Evolutionary conservation across 2,113 vertebrate species (phyloP), one percentile per base, ranked within the genome.

Genomic region (Oreotrochilus melanogaster): DNA sequence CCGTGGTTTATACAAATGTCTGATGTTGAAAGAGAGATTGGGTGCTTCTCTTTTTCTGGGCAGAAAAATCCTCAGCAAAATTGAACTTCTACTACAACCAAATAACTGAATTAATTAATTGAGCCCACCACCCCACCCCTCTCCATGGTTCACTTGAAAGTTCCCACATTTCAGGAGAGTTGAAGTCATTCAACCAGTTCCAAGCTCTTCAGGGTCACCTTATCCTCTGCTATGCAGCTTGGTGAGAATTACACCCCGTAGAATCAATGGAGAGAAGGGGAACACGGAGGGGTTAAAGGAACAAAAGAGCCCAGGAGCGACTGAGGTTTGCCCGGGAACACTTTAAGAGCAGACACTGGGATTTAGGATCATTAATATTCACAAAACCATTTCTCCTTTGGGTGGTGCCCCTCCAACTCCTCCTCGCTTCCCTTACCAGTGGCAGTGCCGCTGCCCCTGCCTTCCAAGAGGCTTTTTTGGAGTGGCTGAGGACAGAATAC

Each of bases 391-490:
- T 76, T 61, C 70, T 86, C 61, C 54, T 86, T 53, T 57, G 78
- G 61, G 69, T 69, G 53, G 92, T 88, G 75, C 69, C 50, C 28
- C 67, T 50, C 43, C 42, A 13, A 13, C 82, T 83, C 58, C 72
- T 71, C 66, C 75, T 74, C 58, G 3, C 64, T 73, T 35, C 76
- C 54, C 54, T 2, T 27, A 62, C 69, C 95, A 61, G 69, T 16
- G 51, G 70, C 1, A 15, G 66, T 25, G 48, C 53, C 19, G 43
- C 75, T 92, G 61, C 47, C 69, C 50, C 75, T 28, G 6, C 57
- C 58, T 66, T 82, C 78, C 94, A 91, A 91, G 58, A 54, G 51
- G 31, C 6, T 71, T 80, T 80, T 92, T 88, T 95, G 86, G 90
- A 93, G 39, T 76, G 53, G 64, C 54, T 70, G 70, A 92, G 76